Base-by-base conservation (phyloP, 2,113 vertebrate species). In the Dicerorhinus sumatrensis region DNA sequence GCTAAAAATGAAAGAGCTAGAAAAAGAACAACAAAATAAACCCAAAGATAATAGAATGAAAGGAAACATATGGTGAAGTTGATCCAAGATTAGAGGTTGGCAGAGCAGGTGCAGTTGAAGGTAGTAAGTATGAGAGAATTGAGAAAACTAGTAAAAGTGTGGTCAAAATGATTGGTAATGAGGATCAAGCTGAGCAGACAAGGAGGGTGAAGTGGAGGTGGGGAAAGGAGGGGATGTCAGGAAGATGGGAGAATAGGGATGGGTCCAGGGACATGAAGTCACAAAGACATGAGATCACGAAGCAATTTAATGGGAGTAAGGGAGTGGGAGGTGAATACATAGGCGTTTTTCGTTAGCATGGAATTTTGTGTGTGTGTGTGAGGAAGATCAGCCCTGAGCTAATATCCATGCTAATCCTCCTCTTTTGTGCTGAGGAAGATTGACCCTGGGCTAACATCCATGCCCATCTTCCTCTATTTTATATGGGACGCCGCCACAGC, bases 261-360 rank as follows among this genome's bases (percentile, higher is more conserved):
- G 7, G 39, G 10, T 65, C 67, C 70, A 92, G 51, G 8, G n/a
- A 81, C 42, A 63, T n/a, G 42, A 90, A 20, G 14, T 87, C 27
- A 75, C 65, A 95, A 94, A 70, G 69, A 54, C 31, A 72, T 54
- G 80, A 90, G 86, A 10, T 89, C 73, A 83, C 42, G 72, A 73
- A 91, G 36, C 60, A 81, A 42, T 88, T 81, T 81, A 73, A 92
- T 42, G 27, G 11, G 9, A 89, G 6, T 80, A 65, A 91, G 54
- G 36, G 8, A 88, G 67, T 36, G 60, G 85, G 48, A 63, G 25
- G 14, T 85, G 54, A 39, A 89, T 89, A 81, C 9, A 63, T 20
- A 63, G 16, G 27, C 83, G 60, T 58, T 84, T 95, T 89, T 63
- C 16, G 73, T 83, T 48, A 79, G n/a, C 36, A 51, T 95, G 81